Evolutionary conservation across 2,113 vertebrate genomes (phyloP), one percentile per base, ranked within the genome.

Genomic region (Heteronetta atricapilla): DNA sequence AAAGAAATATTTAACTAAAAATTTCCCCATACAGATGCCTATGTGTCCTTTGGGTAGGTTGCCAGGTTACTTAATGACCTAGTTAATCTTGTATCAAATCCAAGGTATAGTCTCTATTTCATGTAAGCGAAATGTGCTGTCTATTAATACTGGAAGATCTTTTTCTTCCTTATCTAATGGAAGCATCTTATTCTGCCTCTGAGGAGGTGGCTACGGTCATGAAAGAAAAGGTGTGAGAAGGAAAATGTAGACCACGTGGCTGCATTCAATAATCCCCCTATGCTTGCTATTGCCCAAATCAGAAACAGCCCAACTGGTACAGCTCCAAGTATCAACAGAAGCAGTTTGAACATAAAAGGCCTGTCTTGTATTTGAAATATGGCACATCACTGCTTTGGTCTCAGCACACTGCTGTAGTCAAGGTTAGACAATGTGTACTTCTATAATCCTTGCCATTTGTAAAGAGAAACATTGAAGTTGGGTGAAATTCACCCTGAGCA

Each of bases 1-100:
- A 95, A 90, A 77, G 8, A 81, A 96, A 60, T 25, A 12, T 86
- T 94, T 91, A 38, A 25, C 82, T 86, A 64, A 86, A 91, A 74
- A 31, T 40, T 79, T 90, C 62, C 62, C 33, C 23, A 16, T 72
- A 50, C 6, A 46, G 36, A 68, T 88, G 20, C 44, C 26, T 69
- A 63, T 64, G 21, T 79, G 75, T 66, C 73, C 66, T 93, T 95
- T 67, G 38, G 18, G 67, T 84, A 46, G 17, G 6, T 72, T 92
- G 62, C 72, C 62, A 83, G 67, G 20, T 88, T 94, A 46, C 93
- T 93, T 91, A 82, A 88, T 77, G 38, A 68, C 66, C 76, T 88
- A 62, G 78, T 63, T 95, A 56, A 72, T 91, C 64, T 80, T 10
- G 1, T 66, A 76, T 56, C 23, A 86, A 86, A 68, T 82, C 64